Evolutionary conservation across 2,113 vertebrate species (phyloP).

Genomic region (Phaethornis superciliosus): DNA sequence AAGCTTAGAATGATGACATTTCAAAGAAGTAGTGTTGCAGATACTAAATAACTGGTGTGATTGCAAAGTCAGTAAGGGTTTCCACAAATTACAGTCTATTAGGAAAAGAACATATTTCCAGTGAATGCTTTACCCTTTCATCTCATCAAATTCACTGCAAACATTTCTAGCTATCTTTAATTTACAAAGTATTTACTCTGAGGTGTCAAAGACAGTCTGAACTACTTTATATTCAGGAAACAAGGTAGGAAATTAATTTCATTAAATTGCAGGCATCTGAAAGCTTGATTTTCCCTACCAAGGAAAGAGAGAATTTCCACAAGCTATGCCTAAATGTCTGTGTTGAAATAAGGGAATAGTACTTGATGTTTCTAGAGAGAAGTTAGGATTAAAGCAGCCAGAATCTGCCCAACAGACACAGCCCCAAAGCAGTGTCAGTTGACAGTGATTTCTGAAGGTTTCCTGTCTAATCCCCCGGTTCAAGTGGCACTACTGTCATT

Average conservation of each 20-base stretch:
- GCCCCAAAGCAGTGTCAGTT: not conserved
- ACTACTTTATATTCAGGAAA: not conserved
- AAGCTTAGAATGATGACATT: not conserved
- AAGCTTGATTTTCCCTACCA: not conserved
- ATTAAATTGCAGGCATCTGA: not conserved
- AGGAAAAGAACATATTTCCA: not conserved
- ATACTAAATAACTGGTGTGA: not conserved
- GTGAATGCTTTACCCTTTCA: not conserved
- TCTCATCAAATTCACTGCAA: not conserved
- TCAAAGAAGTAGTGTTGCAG: not conserved
- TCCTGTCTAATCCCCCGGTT: not conserved
- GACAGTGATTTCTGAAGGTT: not conserved
- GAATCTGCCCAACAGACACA: not conserved
- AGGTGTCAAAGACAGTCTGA: not conserved
- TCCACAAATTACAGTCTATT: not conserved
- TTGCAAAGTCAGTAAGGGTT: not conserved
- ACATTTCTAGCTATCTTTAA: not conserved
- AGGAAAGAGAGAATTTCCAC: not conserved
- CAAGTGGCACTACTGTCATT: not conserved
- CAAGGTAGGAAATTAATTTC: not conserved
- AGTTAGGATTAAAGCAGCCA: not conserved
- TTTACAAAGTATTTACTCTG: not conserved
- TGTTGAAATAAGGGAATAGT: not conserved
- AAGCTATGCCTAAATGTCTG: not conserved
- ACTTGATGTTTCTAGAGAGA: not conserved